Conservation (phyloP, 2,888 invertebrate genomes). For the Stenotaenia linearis region DNA sequence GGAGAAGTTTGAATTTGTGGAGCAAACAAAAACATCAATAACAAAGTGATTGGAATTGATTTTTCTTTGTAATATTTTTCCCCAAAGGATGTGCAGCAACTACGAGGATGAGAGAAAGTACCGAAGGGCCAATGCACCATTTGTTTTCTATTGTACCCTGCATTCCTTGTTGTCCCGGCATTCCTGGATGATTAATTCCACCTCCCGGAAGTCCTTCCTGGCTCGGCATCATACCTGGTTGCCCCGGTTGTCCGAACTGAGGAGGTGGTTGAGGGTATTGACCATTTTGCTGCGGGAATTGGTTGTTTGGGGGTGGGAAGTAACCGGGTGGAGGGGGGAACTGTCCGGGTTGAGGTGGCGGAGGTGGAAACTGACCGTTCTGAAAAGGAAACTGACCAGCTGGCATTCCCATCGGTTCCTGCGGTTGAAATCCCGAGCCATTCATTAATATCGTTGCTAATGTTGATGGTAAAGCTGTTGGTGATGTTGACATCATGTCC, state of each 20-base stretch:
- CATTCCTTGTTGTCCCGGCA: neutral
- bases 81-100: constrained; percentile 1
- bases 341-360: neutral
- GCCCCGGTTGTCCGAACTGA: neutral
- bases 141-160: constrained; percentile 17
- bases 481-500: neutral
- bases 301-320: neutral
- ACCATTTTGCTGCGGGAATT: neutral
- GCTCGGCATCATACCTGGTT: neutral
- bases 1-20: neutral
- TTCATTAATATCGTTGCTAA: neutral
- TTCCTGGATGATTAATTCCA: constrained; percentile 1
- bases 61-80: neutral
- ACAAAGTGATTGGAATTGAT: neutral
- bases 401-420: neutral
- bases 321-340: neutral
- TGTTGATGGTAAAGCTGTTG: neutral
- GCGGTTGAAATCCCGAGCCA: neutral
- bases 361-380: neutral
- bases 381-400: neutral
- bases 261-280: neutral
- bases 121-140: constrained; percentile 1
- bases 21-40: no score
- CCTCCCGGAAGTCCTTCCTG: constrained; percentile 7
- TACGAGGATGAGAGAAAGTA: constrained; percentile 3